Evolutionary conservation across 2,888 invertebrate genomes (phyloP).

Genomic region (Argyresthia goedartella): DNA sequence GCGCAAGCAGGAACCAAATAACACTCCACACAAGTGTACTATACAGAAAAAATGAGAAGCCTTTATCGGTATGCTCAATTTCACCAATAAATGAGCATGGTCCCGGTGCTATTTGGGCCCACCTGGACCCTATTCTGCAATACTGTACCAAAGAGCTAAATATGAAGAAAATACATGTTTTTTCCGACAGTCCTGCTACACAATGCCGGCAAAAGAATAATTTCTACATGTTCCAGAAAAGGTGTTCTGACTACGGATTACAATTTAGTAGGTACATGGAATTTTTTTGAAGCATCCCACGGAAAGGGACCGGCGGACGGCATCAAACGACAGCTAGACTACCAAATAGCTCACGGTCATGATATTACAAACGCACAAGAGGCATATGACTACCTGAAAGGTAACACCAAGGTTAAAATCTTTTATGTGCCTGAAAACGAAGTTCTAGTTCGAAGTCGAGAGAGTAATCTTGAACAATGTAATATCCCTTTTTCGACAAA

Average conservation of each 20-base stretch:
- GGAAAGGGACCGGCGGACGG: not conserved
- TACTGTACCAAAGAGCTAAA: not conserved
- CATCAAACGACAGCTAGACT: not conserved
- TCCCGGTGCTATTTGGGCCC: too few relatives aligned
- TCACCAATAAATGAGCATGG: too few relatives aligned
- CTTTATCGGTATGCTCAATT: too few relatives aligned
- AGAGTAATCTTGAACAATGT: too few relatives aligned
- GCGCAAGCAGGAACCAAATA: too few relatives aligned
- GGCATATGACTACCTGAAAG: not conserved
- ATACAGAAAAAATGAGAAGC: too few relatives aligned
- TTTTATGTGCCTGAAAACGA: not conserved
- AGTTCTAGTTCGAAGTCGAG: too few relatives aligned
- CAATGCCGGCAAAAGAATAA: slow-evolving; percentile 8
- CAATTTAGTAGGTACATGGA: not conserved
- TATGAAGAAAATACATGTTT: not conserved
- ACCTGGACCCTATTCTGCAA: too few relatives aligned
- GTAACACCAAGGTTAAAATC: not conserved
- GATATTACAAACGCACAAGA: not conserved
- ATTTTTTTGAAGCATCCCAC: slow-evolving; percentile 3
- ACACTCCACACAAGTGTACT: too few relatives aligned
- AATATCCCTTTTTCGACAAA: too few relatives aligned
- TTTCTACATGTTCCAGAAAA: slow-evolving; percentile 3
- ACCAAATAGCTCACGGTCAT: not conserved
- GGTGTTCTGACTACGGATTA: not conserved
- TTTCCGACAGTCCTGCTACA: slow-evolving; percentile 2